phyloP scores from a whole-genome alignment of 2,113 vertebrate species.

The Phyllostomus hastatus region DNA sequence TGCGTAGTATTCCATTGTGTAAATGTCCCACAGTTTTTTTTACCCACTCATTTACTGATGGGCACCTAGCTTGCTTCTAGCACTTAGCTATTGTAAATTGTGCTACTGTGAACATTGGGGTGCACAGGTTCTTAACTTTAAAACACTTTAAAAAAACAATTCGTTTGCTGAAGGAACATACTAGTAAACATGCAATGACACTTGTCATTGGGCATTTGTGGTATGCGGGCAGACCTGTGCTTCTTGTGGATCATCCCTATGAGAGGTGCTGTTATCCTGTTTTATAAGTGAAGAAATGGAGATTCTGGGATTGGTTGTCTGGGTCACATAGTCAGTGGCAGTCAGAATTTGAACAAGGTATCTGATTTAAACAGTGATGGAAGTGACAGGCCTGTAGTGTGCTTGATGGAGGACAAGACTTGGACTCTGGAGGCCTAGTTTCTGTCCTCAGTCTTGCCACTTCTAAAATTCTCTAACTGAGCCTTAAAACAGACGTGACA shows the following conservation, averaged over 20 bases:
- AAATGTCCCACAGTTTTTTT: too few relatives aligned
- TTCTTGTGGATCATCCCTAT: neutral
- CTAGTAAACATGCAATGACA: neutral
- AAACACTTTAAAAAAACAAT: neutral
- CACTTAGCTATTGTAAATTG: too few relatives aligned
- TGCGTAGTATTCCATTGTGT: too few relatives aligned
- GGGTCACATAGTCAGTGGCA: neutral
- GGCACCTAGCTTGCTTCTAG: too few relatives aligned
- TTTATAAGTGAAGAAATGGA: neutral
- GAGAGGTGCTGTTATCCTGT: rapidly evolving
- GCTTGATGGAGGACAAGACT: neutral
- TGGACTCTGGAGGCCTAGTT: neutral
- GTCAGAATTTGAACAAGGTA: neutral
- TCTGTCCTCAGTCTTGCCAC: neutral
- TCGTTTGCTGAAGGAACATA: neutral
- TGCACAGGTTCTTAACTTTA: too few relatives aligned
- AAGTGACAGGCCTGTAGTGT: neutral
- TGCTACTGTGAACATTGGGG: too few relatives aligned
- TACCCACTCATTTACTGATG: too few relatives aligned
- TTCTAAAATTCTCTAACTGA: neutral
- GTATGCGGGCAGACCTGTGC: neutral
- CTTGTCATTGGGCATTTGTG: neutral
- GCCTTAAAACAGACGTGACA: neutral
- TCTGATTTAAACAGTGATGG: neutral
- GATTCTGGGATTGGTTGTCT: neutral